A percentile compares a stretch with the other conserved stretches of the same genome.
Conservation (phyloP, 2,797 vertebrate genomes). For the Xiphophorus birchmanni region DNA sequence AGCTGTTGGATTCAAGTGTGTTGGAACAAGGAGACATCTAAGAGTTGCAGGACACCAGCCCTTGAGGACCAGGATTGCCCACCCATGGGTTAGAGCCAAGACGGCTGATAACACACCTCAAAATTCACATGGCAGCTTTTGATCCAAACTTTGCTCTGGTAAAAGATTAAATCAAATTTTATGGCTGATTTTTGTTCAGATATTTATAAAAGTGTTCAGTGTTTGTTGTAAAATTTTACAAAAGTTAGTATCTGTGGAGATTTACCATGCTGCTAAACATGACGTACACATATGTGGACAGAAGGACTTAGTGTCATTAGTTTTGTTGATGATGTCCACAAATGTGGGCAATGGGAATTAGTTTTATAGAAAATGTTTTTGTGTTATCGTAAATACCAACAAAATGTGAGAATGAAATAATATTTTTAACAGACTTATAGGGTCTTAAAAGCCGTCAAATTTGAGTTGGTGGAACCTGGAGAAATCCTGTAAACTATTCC, state of each 20-base stretch:
- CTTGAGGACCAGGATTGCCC: too few relatives aligned
- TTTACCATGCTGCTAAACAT: background rate
- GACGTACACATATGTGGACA: background rate
- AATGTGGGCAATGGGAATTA: too few relatives aligned
- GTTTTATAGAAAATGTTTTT: too few relatives aligned
- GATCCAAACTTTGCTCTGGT: background rate
- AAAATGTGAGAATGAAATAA: background rate
- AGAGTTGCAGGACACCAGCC: too few relatives aligned
- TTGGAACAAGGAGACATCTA: too few relatives aligned
- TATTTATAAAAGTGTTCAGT: background rate
- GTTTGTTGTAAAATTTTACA: background rate
- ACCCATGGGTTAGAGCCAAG: background rate
- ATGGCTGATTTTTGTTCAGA: background rate
- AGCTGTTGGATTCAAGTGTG: too few relatives aligned
- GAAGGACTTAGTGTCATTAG: too few relatives aligned
- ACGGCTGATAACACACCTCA: background rate
- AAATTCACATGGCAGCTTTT: background rate
- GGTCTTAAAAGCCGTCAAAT: too few relatives aligned
- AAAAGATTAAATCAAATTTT: background rate
- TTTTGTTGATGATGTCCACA: too few relatives aligned
- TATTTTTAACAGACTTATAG: background rate
- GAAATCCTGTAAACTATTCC: background rate
- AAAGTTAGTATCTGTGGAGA: background rate
- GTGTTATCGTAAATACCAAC: slow-evolving; percentile 9
- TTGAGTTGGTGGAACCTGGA: too few relatives aligned